Evolutionary conservation across 1,140 invertebrate genomes (phyloP).

Genomic region (Mylabris phalerata): DNA sequence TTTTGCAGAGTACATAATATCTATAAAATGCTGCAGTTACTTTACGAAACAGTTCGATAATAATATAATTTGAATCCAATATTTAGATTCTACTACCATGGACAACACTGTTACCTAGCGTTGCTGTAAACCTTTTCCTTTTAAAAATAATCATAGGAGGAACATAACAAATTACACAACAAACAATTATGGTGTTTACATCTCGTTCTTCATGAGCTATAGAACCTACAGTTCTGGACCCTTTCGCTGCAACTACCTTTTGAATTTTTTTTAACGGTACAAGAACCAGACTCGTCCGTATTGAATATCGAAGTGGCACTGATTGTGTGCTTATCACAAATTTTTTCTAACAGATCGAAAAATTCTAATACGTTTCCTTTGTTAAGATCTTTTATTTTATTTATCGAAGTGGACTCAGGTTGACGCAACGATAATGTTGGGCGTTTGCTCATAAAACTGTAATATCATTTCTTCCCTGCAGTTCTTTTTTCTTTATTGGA

Average conservation of each 20-base stretch:
- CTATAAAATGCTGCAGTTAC: conserved; percentile 26
- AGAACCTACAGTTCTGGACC: too few relatives aligned
- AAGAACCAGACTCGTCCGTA: conserved; percentile 30
- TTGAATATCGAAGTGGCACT: conserved; percentile 29
- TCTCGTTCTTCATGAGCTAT: conserved; percentile 41
- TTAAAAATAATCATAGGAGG: conserved; percentile 36
- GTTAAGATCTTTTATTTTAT: conserved; percentile 39
- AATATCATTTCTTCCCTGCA: conserved; percentile 42
- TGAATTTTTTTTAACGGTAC: conserved; percentile 12
- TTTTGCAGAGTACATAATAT: conserved; percentile 7
- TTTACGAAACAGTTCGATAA: conserved; percentile 17
- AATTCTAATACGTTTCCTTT: conserved; percentile 32
- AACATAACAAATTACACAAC: conserved; percentile 30
- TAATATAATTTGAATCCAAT: conserved; percentile 30
- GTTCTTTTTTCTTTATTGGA: conserved; percentile 34
- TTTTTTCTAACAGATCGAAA: conserved; percentile 29
- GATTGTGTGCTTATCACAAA: conserved; percentile 33
- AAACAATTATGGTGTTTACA: conserved; percentile 40
- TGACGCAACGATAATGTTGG: conserved; percentile 37
- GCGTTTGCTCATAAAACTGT: conserved; percentile 41
- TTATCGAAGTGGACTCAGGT: conserved; percentile 42
- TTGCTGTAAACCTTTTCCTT: conserved; percentile 6
- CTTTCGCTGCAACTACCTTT: neutral
- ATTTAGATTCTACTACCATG: conserved; percentile 16
- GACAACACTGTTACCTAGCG: conserved; percentile 12